A percentile compares a stretch with the other conserved stretches of the same genome.
These are phyloP conservation scores for Nephrotoma appendiculata DNA, from an alignment of 2,888 invertebrate species.

Conservation along the genomic window DNA sequence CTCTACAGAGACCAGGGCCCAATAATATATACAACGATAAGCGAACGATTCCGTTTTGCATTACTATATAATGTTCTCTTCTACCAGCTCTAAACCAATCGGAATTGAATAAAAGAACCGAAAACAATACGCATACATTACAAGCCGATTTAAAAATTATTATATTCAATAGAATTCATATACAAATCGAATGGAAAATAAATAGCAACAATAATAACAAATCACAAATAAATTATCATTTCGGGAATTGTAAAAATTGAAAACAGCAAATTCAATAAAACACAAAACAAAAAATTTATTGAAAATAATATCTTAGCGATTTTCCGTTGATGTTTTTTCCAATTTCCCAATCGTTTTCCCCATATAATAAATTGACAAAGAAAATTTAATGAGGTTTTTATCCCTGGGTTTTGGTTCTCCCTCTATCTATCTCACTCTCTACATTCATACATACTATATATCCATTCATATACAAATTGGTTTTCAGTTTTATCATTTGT, in stretches of 20 bases:
- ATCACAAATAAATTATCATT: not conserved
- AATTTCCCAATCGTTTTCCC: not conserved
- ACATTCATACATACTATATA: not conserved
- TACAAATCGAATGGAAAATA: not conserved
- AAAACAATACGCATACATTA: not conserved
- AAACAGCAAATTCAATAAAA: not conserved
- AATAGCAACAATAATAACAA: not conserved
- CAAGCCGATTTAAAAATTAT: not conserved
- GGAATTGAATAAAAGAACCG: not conserved
- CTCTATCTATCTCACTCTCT: not conserved
- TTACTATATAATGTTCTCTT: too few species aligned
- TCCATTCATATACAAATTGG: not conserved
- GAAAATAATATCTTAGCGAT: not conserved
- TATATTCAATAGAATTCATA: not conserved
- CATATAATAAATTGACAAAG: not conserved
- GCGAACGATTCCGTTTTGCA: too few species aligned
- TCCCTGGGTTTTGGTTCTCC: not conserved
- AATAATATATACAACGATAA: too few species aligned
- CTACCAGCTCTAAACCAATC: not conserved
- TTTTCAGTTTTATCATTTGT: not conserved
- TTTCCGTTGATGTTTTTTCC: not conserved
- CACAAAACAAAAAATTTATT: not conserved
- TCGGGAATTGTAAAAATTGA: not conserved
- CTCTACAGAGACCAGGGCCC: too few species aligned
- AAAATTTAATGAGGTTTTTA: not conserved